Percentiles rank a stretch among this genome's conserved stretches.
Conservation (phyloP, 2,797 vertebrate species). For the Cirrhinus mrigala region DNA sequence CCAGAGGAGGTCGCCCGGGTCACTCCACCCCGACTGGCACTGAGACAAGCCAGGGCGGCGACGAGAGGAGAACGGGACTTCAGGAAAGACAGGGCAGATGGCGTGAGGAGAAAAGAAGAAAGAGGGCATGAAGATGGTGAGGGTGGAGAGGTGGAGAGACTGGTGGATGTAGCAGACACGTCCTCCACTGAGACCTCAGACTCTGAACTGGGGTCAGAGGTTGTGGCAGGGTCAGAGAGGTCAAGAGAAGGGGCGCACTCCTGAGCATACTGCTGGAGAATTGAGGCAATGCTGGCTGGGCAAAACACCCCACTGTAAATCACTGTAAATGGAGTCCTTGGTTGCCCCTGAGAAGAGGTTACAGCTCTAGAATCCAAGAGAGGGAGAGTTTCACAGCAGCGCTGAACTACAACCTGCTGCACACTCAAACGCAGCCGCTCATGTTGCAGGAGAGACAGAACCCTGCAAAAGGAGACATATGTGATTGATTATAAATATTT, state of each 20-base stretch:
- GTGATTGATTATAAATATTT: neutral
- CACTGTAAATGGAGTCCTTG: neutral
- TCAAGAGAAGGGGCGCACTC: slow-evolving; percentile 74
- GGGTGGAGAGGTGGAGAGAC: slow-evolving; percentile 69
- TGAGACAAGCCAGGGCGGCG: slow-evolving; percentile 86
- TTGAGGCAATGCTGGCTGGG: slow-evolving; percentile 71
- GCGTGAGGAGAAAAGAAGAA: slow-evolving; percentile 83
- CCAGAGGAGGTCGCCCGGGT: slow-evolving; percentile 66
- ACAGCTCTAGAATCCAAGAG: slow-evolving; percentile 76
- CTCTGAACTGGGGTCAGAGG: slow-evolving; percentile 70
- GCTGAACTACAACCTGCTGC: slow-evolving; percentile 88
- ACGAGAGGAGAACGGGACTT: slow-evolving; percentile 87
- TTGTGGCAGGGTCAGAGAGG: slow-evolving; percentile 55
- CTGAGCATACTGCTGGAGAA: slow-evolving; percentile 78
- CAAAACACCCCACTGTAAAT: slow-evolving; percentile 66
- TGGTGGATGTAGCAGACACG: slow-evolving; percentile 48
- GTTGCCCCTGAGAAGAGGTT: neutral
- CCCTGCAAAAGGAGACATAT: slow-evolving; percentile 69
- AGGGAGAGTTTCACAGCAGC: slow-evolving; percentile 88
- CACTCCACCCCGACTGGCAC: slow-evolving; percentile 77
- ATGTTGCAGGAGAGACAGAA: slow-evolving; percentile 84
- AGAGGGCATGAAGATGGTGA: slow-evolving; percentile 61
- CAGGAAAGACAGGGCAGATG: slow-evolving; percentile 88
- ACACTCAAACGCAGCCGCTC: slow-evolving; percentile 87
- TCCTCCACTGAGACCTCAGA: slow-evolving; percentile 73